A percentile compares a stretch with the other conserved stretches of the same genome.
phyloP scores from a whole-genome alignment of 2,888 invertebrate genomes.

The Abrostola tripartita region DNA sequence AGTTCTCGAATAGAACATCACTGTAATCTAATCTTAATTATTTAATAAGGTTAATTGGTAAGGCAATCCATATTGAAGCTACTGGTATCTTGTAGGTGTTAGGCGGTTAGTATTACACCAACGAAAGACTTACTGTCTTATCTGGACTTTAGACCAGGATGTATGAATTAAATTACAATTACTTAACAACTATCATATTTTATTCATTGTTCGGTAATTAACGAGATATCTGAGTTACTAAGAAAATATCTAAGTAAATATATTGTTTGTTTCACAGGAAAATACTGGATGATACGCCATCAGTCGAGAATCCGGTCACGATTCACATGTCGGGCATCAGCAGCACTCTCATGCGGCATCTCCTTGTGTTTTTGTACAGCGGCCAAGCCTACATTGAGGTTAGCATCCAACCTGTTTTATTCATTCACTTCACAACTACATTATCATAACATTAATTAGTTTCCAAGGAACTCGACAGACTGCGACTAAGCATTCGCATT shows the following conservation, averaged over 20 bases:
- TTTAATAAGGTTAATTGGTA: constrained; percentile 62
- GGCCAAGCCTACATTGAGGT: constrained; percentile 95
- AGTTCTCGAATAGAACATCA: constrained; percentile 49
- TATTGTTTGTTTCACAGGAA: constrained; percentile 80
- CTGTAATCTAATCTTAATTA: constrained; percentile 58
- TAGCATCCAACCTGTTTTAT: constrained; percentile 58
- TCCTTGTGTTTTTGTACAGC: constrained; percentile 95
- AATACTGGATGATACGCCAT: constrained; percentile 92
- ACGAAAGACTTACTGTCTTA: constrained; percentile 39
- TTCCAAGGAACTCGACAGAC: constrained; percentile 29
- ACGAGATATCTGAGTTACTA: constrained; percentile 14
- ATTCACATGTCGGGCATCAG: constrained; percentile 95
- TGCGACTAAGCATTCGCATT: constrained; percentile 26
- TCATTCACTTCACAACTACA: constrained; percentile 34
- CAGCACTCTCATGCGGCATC: constrained; percentile 93
- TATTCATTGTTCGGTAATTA: constrained; percentile 25
- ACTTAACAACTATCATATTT: constrained; percentile 18
- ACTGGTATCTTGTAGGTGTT: constrained; percentile 53
- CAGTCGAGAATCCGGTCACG: constrained; percentile 91
- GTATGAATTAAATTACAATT: constrained; percentile 36
- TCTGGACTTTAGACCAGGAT: constrained; percentile 51
- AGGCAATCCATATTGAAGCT: constrained; percentile 52
- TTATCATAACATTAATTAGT: constrained; percentile 43
- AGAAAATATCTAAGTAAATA: constrained; percentile 23
- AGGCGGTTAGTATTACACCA: constrained; percentile 29